Conservation (phyloP, 2,888 invertebrate species). For the Penaeus monodon region DNA sequence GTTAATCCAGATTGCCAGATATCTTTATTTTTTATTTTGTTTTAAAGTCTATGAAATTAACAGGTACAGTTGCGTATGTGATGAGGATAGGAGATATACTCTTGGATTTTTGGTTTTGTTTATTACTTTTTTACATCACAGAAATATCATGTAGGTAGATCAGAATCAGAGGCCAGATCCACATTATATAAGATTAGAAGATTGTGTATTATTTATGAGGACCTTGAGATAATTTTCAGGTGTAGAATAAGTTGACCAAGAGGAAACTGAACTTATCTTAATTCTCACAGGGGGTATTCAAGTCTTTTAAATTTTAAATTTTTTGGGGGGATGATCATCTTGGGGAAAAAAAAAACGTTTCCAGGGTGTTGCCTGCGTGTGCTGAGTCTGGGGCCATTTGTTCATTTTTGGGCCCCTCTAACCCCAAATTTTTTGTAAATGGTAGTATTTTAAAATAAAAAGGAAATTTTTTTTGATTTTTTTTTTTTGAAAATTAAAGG, state of each 20-base stretch:
- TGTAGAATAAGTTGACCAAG: not conserved
- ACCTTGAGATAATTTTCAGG: not conserved
- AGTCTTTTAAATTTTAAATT: constrained; percentile 96
- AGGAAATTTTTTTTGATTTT: no score
- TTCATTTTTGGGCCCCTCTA: constrained; percentile 85
- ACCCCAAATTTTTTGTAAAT: constrained; percentile 75
- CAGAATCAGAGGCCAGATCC: no score
- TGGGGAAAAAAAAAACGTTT: constrained; percentile 86
- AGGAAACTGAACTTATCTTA: not conserved
- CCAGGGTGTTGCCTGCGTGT: constrained; percentile 85
- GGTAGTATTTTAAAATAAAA: constrained; percentile 66
- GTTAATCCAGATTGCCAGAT: no score
- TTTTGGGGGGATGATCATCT: constrained; percentile 95
- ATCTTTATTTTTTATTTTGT: no score
- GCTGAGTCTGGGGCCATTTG: constrained; percentile 87
- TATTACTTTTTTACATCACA: no score
- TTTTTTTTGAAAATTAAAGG: no score
- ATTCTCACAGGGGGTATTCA: constrained; percentile 83
- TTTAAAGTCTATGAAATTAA: no score
- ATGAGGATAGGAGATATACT: no score
- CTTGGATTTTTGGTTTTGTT: no score
- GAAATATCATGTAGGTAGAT: no score
- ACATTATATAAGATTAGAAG: no score
- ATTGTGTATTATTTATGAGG: not conserved
- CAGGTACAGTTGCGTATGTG: no score